Percentiles rank a stretch among this genome's conserved stretches.
Conservation (phyloP, 2,888 invertebrate genomes). For the Tipula lateralis region DNA sequence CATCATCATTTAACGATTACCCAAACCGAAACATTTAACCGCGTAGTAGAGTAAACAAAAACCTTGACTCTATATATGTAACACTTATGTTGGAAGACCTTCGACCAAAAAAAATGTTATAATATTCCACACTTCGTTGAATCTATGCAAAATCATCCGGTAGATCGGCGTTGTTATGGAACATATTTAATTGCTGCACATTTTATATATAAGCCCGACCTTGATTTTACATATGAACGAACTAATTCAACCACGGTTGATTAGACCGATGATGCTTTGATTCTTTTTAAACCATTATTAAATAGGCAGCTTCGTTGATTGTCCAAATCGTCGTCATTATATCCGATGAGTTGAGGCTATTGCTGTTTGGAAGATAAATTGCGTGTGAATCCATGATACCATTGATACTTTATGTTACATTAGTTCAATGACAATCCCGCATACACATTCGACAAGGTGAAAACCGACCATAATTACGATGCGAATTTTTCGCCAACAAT, state of each 20-base stretch:
- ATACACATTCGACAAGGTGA: neutral
- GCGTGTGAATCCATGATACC: neutral
- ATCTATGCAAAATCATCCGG: neutral
- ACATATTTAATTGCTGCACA: neutral
- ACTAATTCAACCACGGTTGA: neutral
- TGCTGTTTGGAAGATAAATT: neutral
- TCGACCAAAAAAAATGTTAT: no score
- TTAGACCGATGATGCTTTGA: neutral
- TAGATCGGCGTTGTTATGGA: neutral
- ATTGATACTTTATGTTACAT: neutral
- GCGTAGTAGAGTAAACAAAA: neutral
- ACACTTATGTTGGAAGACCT: neutral
- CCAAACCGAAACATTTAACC: neutral
- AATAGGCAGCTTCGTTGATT: neutral
- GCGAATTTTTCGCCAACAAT: neutral
- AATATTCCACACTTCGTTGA: neutral
- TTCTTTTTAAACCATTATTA: neutral
- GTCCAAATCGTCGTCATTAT: neutral
- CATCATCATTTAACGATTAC: neutral
- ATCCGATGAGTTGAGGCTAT: neutral
- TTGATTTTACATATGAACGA: neutral
- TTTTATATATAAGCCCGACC: neutral
- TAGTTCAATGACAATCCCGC: neutral
- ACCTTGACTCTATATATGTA: neutral
- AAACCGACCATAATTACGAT: neutral